Evolutionary conservation across 2,888 invertebrate species (phyloP).

Genomic region (Oscheius sp.): DNA sequence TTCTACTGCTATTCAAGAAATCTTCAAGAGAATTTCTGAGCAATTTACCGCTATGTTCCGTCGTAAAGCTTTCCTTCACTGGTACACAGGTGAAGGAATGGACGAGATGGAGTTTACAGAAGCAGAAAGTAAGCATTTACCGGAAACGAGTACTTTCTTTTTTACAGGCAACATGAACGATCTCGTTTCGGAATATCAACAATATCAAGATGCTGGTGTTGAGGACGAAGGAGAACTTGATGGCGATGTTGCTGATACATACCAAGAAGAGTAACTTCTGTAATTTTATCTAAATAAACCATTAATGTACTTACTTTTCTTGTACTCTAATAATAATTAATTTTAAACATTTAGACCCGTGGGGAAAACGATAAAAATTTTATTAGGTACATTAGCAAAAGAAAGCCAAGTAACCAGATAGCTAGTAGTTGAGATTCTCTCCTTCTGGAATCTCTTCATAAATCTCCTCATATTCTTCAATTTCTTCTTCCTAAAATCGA

Average conservation of each 20-base stretch:
- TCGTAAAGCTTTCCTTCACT: slow-evolving; percentile 94
- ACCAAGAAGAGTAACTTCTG: neutral
- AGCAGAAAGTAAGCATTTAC: too few relatives aligned
- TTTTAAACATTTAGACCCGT: too few relatives aligned
- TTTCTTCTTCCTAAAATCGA: neutral
- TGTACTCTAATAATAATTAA: too few relatives aligned
- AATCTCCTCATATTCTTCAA: slow-evolving; percentile 17
- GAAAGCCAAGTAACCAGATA: too few relatives aligned
- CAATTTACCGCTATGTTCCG: slow-evolving; percentile 92
- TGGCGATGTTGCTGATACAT: neutral
- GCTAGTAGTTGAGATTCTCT: slow-evolving; percentile 6
- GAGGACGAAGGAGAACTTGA: slow-evolving; percentile 40
- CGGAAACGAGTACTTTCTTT: too few relatives aligned
- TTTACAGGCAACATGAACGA: slow-evolving; percentile 90
- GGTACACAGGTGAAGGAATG: slow-evolving; percentile 97
- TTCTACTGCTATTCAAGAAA: slow-evolving; percentile 87
- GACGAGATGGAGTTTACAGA: slow-evolving; percentile 93
- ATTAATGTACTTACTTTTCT: too few relatives aligned
- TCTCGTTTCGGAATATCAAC: slow-evolving; percentile 70
- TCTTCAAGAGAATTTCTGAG: slow-evolving; percentile 87
- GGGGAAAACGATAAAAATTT: too few relatives aligned
- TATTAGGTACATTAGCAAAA: too few relatives aligned
- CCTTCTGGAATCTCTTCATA: slow-evolving; percentile 15
- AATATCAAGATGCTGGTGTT: slow-evolving; percentile 54
- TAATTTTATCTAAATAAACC: too few relatives aligned